Conservation (phyloP, 2,888 invertebrate species). For the Euproctis similis region DNA sequence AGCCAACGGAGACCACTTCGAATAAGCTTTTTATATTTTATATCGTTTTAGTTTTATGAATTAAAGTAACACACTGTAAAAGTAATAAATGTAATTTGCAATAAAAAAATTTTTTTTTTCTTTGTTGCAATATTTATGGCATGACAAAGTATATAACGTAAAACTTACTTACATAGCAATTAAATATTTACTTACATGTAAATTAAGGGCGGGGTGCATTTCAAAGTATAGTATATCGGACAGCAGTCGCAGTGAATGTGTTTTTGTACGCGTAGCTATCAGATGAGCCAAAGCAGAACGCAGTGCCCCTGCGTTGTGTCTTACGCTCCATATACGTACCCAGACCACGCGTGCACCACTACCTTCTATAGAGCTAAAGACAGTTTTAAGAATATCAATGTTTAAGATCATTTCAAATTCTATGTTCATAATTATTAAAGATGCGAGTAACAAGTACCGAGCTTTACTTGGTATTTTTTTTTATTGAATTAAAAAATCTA, state of each 20-base stretch:
- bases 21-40: too few relatives aligned
- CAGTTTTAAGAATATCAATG: too few relatives aligned
- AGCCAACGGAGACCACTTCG: too few relatives aligned
- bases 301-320: slow-evolving; percentile 49
- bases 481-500: slow-evolving; percentile 81
- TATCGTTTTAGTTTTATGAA: too few relatives aligned
- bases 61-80: too few relatives aligned
- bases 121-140: too few relatives aligned
- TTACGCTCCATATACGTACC: slow-evolving; percentile 55
- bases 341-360: slow-evolving; percentile 45
- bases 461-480: slow-evolving; percentile 78
- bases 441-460: not conserved
- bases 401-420: not conserved
- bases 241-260: slow-evolving; percentile 41
- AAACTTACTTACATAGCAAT: too few relatives aligned
- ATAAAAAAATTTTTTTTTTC: too few relatives aligned
- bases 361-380: slow-evolving; percentile 37
- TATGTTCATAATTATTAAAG: too few relatives aligned
- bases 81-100: too few relatives aligned
- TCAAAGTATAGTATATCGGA: slow-evolving; percentile 82
- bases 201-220: slow-evolving; percentile 81
- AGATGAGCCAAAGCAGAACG: slow-evolving; percentile 53
- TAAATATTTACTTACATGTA: slow-evolving; percentile 76
- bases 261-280: slow-evolving; percentile 38
- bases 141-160: too few relatives aligned